A percentile compares a stretch with the other conserved stretches of the same genome.
phyloP scores from a whole-genome alignment of 2,888 invertebrate species.

The Apocheima hispidaria region DNA sequence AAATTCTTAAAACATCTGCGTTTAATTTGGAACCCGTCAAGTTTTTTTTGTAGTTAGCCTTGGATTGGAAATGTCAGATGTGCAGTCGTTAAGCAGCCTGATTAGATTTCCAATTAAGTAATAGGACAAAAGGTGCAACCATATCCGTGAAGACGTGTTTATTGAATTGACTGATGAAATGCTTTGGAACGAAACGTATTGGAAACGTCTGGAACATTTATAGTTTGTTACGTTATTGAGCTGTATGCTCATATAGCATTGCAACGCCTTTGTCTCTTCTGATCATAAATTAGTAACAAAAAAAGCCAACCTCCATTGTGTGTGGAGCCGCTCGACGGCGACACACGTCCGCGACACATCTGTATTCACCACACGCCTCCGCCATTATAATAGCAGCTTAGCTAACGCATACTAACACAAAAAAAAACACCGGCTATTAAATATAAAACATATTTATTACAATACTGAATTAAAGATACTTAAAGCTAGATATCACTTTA shows the following conservation, averaged over 20 bases:
- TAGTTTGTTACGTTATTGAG: constrained; percentile 1
- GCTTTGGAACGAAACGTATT: constrained; percentile 2
- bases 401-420: constrained; percentile 59
- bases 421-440: constrained; percentile 63
- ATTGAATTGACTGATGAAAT: not conserved
- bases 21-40: constrained; percentile 23
- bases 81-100: constrained; percentile 17
- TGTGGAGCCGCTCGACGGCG: constrained; percentile 45
- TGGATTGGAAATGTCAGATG: constrained; percentile 34
- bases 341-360: constrained; percentile 52
- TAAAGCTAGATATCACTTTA: constrained; percentile 79
- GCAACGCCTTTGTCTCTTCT: constrained; percentile 20
- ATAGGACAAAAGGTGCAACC: constrained; percentile 3
- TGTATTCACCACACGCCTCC: constrained; percentile 58
- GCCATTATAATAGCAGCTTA: constrained; percentile 50
- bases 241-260: not conserved
- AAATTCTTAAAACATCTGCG: constrained; percentile 15
- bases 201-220: constrained; percentile 1
- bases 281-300: constrained; percentile 36
- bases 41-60: constrained; percentile 36
- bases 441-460: constrained; percentile 79
- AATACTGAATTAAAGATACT: constrained; percentile 76
- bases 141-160: constrained; percentile 8
- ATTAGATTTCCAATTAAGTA: constrained; percentile 18
- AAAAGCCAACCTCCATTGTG: constrained; percentile 64